Percentiles rank a stretch among this genome's conserved stretches.
Evolutionary conservation across 2,797 vertebrate genomes (phyloP).

Genomic region (Megalops cyprinoides): DNA sequence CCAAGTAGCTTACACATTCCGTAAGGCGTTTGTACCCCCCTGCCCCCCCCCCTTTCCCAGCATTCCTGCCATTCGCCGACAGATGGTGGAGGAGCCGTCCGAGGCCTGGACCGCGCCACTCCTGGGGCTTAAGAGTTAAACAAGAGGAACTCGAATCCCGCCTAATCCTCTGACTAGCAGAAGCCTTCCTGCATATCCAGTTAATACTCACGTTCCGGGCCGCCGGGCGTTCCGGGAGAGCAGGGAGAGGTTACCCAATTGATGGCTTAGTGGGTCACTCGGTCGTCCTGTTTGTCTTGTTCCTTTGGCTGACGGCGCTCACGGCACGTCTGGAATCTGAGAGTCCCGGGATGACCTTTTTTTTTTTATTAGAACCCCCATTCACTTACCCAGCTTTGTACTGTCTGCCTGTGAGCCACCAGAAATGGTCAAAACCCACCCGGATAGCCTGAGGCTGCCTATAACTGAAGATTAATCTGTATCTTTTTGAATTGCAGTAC

Average conservation of each 20-base stretch:
- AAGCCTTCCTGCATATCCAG: slow-evolving; percentile 9
- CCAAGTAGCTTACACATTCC: slow-evolving; percentile 57
- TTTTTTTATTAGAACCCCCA: too few relatives aligned
- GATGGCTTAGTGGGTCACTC: neutral
- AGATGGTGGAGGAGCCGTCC: neutral
- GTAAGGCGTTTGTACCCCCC: slow-evolving; percentile 56
- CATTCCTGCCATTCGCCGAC: neutral
- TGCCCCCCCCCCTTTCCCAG: slow-evolving; percentile 22
- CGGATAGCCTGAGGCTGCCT: too few relatives aligned
- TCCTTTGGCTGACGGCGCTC: neutral
- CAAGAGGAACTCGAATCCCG: slow-evolving; percentile 14
- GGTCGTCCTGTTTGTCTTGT: neutral
- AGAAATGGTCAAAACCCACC: too few relatives aligned
- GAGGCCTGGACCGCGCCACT: neutral
- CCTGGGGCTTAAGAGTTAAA: slow-evolving; percentile 21
- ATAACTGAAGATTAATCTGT: too few relatives aligned
- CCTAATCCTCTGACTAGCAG: slow-evolving; percentile 14
- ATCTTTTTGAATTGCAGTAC: too few relatives aligned
- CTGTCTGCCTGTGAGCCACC: too few relatives aligned
- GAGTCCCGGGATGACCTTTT: too few relatives aligned
- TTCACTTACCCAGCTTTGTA: too few relatives aligned
- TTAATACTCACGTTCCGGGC: neutral
- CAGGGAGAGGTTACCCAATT: too few relatives aligned
- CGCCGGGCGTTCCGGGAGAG: neutral
- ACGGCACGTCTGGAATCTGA: neutral